Percentiles rank a stretch among this genome's conserved stretches.
phyloP scores from a whole-genome alignment of 23 tunicate species.

The Phallusia fumigata region DNA sequence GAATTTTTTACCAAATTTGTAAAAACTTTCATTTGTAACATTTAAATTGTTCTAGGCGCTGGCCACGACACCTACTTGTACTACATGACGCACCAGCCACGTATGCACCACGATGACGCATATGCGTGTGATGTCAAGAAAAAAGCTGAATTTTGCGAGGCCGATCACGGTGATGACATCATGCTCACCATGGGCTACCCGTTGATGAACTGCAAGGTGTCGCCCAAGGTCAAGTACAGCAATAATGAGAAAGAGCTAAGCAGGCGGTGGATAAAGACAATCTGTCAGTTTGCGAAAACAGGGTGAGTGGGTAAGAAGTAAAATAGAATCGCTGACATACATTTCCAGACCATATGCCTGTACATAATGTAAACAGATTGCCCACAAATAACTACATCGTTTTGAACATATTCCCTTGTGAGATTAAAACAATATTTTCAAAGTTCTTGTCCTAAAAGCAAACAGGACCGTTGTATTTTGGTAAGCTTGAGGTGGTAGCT shows the following conservation, averaged over 20 bases:
- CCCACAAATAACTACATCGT: too few species aligned
- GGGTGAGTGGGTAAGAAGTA: too few species aligned
- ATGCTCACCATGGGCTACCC: conserved; percentile 24
- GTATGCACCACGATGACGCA: conserved; percentile 2
- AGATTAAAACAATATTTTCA: too few species aligned
- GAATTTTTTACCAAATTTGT: too few species aligned
- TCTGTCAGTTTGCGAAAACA: conserved; percentile 15
- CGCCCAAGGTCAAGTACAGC: not conserved
- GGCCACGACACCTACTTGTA: conserved; percentile 11
- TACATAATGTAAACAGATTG: too few species aligned
- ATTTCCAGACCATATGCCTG: too few species aligned
- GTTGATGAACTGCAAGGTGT: not conserved
- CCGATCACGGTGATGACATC: conserved; percentile 35
- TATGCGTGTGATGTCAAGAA: not conserved
- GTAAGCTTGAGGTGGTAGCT: too few species aligned
- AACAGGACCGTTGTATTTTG: too few species aligned
- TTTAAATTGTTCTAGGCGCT: not conserved
- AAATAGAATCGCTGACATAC: too few species aligned
- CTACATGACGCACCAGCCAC: conserved; percentile 21
- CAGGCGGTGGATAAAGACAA: conserved; percentile 8
- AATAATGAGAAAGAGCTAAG: conserved; percentile 17
- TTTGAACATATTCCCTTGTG: too few species aligned
- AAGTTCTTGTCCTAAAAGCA: too few species aligned
- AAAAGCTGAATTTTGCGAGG: conserved; percentile 11
- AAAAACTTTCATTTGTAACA: too few species aligned